Evolutionary conservation across 35 echinoderm and acorn worm species (phyloP), one percentile per base, ranked within the genome.

Genomic region (Ophiothrix spiculata): DNA sequence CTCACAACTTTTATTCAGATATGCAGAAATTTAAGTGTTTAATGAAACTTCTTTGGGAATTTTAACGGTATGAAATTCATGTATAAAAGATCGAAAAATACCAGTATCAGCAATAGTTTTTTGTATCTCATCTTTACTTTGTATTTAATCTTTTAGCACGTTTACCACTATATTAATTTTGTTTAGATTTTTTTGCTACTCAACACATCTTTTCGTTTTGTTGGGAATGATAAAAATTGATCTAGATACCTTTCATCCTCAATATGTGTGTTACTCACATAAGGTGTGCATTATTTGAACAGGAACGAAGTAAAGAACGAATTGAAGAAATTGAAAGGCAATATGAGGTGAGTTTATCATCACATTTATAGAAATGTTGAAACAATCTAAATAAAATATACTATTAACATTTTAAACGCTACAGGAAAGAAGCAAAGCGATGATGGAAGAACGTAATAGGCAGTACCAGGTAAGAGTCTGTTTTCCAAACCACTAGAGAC

Each of bases 271-370:
- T n/a, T n/a, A n/a, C n/a, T n/a, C n/a, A n/a, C n/a, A n/a, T 69
- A 25, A 25, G 25, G 23, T 69, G 60, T 69, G 29, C 17, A 56
- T 45, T 87, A 87, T 33, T 77, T 39, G 64, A 87, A n/a, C 38
- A 97, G 94, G 94, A 97, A 75, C 75, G 94, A 33, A 97, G 90
- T 74, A 97, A 97, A 75, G 90, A 83, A 1, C 87, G 82, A 42
- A 87, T 92, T 76, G 94, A 97, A 64, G 94, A 97, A 79, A 90
- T 84, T 60, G 93, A 95, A 39, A 89, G 78, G 40, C 93, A 95
- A 85, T 95, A 95, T 74, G 38, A 89, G 89, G 93, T 95, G 83
- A 95, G 93, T 56, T 75, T 34, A 28, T 17, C n/a, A 15, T 15
- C 60, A 12, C 23, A 25, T 69, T 15, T 69, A 28, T 25, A 78